A percentile compares a stretch with the other conserved stretches of the same genome.
Conservation (phyloP, 2,113 vertebrate species). For the Sorex araneus region DNA sequence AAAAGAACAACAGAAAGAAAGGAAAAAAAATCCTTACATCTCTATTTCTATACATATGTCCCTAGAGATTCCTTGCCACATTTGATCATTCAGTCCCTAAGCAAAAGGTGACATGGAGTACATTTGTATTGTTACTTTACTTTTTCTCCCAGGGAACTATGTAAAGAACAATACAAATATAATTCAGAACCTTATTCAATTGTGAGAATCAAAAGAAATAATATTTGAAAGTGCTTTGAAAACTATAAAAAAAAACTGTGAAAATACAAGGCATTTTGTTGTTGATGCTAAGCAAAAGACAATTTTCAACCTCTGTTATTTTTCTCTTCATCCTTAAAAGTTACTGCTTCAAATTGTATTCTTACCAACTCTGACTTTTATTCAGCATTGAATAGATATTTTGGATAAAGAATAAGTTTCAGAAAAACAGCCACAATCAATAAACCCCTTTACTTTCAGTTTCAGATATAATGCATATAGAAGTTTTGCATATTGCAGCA, state of each 20-base stretch:
- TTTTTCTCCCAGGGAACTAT: neutral
- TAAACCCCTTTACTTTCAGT: neutral
- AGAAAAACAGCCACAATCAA: neutral
- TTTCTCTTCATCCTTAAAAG: conserved; percentile 39
- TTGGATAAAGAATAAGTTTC: neutral
- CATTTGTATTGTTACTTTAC: neutral
- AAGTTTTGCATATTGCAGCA: neutral
- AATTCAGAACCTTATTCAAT: neutral
- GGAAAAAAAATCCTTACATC: neutral
- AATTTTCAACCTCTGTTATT: conserved; percentile 54
- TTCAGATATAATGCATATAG: neutral
- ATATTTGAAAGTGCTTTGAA: conserved; percentile 59
- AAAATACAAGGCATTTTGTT: neutral
- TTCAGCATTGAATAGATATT: conserved; percentile 12
- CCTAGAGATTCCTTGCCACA: neutral
- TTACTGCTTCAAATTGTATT: conserved; percentile 11
- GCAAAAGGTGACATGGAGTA: conserved; percentile 50
- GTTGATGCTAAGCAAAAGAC: neutral
- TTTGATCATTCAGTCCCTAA: conserved; percentile 14
- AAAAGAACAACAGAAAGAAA: neutral
- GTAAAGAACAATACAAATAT: neutral
- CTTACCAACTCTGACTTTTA: conserved; percentile 27
- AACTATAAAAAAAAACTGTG: neutral
- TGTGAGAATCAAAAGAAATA: conserved; percentile 38
- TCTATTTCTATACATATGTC: neutral